These are phyloP conservation scores for Drosophila histrio DNA, from an alignment of 2,888 invertebrate genomes.

Conservation along the genomic window DNA sequence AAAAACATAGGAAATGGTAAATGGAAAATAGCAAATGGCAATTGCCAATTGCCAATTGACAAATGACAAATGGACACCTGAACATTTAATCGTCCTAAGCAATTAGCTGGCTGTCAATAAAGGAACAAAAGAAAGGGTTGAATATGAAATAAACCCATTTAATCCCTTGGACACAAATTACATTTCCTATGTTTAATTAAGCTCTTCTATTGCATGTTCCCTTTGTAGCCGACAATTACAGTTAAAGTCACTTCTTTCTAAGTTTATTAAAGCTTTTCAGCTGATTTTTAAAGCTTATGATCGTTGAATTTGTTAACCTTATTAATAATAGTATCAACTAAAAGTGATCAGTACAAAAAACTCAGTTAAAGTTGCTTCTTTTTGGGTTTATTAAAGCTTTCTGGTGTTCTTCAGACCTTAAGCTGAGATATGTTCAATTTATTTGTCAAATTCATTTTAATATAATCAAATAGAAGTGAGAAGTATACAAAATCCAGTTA, in stretches of 20 bases:
- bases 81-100: slow-evolving; percentile 36
- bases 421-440: not conserved
- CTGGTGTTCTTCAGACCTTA: too few relatives aligned
- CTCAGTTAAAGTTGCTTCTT: not conserved
- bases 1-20: not conserved
- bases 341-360: too few relatives aligned
- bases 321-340: too few relatives aligned
- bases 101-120: slow-evolving; percentile 34
- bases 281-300: not conserved
- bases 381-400: not conserved
- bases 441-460: not conserved
- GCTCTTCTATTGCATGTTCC: not conserved
- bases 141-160: slow-evolving; percentile 11
- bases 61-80: slow-evolving; percentile 32
- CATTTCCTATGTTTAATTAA: slow-evolving; percentile 6
- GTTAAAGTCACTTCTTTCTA: not conserved
- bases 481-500: not conserved
- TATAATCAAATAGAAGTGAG: too few relatives aligned
- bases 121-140: not conserved
- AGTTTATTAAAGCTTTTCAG: not conserved
- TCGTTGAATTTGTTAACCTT: too few relatives aligned
- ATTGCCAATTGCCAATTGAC: slow-evolving; percentile 23
- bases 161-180: slow-evolving; percentile 7
- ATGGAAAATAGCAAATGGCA: slow-evolving; percentile 10
- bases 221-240: not conserved